Conservation (phyloP, 2,797 vertebrate species). For the Mormyrops attenuatus region DNA sequence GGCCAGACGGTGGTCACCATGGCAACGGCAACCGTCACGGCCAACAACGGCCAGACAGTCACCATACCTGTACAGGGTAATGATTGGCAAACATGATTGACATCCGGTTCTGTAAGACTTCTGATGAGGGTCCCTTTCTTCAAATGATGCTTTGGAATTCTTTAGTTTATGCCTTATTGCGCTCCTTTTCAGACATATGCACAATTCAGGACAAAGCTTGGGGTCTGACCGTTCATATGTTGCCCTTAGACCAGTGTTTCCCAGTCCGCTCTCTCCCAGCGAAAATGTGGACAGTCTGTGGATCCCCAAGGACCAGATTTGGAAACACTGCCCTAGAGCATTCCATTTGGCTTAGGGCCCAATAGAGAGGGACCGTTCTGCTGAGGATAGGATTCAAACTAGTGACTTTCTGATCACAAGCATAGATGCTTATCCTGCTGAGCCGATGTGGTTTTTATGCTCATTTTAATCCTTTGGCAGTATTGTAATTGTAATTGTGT, state of each 20-base stretch:
- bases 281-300: background rate
- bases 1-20: slow-evolving; percentile 88
- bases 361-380: background rate
- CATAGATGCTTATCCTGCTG: background rate
- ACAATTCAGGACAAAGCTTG: background rate
- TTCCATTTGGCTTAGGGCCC: background rate
- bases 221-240: background rate
- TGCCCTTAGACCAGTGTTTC: background rate
- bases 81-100: background rate
- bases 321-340: background rate
- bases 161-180: background rate
- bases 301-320: background rate
- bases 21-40: slow-evolving; percentile 80
- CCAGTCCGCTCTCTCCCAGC: background rate
- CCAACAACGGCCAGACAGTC: slow-evolving; percentile 83
- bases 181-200: background rate
- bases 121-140: background rate
- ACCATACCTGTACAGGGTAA: slow-evolving; percentile 84
- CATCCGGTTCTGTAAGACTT: background rate
- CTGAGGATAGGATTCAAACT: background rate
- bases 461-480: background rate
- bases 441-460: background rate
- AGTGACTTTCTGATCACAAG: background rate
- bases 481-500: background rate
- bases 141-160: background rate